These are phyloP conservation scores for Yponomeuta sedellus DNA, from an alignment of 2,888 invertebrate genomes.

Conservation along the genomic window DNA sequence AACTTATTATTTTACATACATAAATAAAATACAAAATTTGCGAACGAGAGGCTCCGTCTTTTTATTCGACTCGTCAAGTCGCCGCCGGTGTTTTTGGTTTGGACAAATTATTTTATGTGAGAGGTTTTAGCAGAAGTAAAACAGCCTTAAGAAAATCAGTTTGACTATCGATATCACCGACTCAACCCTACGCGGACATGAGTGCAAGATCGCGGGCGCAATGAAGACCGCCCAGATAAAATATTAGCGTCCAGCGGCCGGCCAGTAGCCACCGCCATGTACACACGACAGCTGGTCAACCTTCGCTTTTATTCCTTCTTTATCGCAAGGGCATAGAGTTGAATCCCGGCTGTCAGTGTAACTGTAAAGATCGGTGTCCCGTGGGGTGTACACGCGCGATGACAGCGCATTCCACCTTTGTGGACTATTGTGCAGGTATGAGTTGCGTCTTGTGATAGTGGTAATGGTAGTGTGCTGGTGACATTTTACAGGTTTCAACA, in stretches of 20 bases:
- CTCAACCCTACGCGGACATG: slow-evolving; percentile 18
- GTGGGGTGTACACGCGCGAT: not conserved
- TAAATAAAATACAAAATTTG: too few species aligned
- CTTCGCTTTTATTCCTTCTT: too few species aligned
- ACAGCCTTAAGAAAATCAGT: too few species aligned
- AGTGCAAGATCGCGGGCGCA: slow-evolving; percentile 41
- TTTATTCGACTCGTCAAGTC: too few species aligned
- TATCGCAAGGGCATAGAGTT: too few species aligned
- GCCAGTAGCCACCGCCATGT: slow-evolving; percentile 59
- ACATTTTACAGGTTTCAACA: slow-evolving; percentile 8
- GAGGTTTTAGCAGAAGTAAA: too few species aligned
- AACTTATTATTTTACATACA: too few species aligned
- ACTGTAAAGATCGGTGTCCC: too few species aligned
- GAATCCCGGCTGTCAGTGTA: too few species aligned
- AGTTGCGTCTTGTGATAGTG: not conserved
- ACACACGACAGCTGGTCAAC: slow-evolving; percentile 34
- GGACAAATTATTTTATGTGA: too few species aligned
- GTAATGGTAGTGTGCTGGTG: not conserved
- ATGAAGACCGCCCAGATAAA: slow-evolving; percentile 74
- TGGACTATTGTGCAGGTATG: not conserved
- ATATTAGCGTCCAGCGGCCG: slow-evolving; percentile 58
- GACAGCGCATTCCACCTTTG: not conserved
- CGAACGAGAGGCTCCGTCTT: too few species aligned
- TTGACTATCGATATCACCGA: slow-evolving; percentile 15
- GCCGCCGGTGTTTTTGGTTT: too few species aligned